These are phyloP conservation scores for Tachuris rubrigastra DNA, from an alignment of 2,113 vertebrate genomes.

Conservation along the genomic window DNA sequence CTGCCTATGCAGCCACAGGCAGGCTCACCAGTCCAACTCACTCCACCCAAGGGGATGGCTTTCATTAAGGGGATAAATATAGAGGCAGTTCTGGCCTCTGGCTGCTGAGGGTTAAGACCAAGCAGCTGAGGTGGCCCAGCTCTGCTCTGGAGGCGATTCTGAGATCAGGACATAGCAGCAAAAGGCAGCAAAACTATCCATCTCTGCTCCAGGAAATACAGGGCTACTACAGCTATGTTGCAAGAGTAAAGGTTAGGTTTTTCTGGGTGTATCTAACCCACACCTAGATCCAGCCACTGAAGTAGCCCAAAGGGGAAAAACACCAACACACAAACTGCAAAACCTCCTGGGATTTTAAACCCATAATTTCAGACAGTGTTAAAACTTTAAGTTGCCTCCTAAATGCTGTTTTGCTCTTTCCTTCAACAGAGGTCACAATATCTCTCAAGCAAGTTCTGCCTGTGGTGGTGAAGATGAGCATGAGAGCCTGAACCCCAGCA, in stretches of 20 bases:
- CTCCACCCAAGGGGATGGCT: background rate
- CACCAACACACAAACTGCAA: background rate
- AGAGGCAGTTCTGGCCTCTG: background rate
- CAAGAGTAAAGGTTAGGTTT: background rate
- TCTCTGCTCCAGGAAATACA: background rate
- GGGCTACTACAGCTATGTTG: background rate
- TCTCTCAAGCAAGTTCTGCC: background rate
- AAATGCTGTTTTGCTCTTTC: background rate
- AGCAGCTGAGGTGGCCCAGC: background rate
- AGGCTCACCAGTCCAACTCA: fast-evolving
- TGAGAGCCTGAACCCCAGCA: background rate
- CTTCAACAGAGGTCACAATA: fast-evolving
- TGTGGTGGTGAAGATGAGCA: background rate
- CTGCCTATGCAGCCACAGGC: background rate
- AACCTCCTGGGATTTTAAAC: background rate
- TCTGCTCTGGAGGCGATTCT: background rate
- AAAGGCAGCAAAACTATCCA: background rate
- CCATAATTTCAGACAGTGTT: background rate
- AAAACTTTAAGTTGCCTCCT: background rate
- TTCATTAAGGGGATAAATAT: background rate
- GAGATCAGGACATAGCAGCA: background rate
- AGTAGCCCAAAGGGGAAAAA: background rate
- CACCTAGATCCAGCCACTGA: background rate
- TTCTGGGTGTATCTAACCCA: background rate
- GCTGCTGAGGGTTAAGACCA: background rate